Percentiles rank a stretch among this genome's conserved stretches.
Conservation (phyloP, 2,888 invertebrate species). For the Epinotia bilunana region DNA sequence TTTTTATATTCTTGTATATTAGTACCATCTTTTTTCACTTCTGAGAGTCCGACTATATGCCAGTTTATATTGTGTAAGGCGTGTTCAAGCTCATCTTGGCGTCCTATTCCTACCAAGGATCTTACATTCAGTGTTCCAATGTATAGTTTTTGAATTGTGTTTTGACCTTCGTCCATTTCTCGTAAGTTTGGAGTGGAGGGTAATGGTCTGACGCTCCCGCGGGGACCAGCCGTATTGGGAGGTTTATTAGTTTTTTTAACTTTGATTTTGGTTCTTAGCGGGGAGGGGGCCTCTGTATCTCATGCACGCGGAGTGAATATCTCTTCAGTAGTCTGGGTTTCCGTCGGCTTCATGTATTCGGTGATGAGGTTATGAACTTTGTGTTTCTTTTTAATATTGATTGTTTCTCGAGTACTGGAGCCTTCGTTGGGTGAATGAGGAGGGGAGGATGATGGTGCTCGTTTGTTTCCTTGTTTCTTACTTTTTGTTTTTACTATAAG, state of each 20-base stretch:
- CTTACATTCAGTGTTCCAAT: not conserved
- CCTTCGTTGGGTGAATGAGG: not conserved
- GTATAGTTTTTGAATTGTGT: not conserved
- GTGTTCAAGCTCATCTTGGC: not conserved
- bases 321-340: not conserved
- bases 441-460: not conserved
- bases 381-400: not conserved
- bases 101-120: conserved; percentile 4
- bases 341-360: conserved; percentile 1
- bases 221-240: not conserved
- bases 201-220: not conserved
- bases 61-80: not conserved
- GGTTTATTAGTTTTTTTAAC: not conserved
- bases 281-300: conserved; percentile 10
- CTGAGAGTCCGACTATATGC: not conserved
- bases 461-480: no score
- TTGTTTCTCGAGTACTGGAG: not conserved
- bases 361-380: not conserved
- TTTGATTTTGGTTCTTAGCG: not conserved
- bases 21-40: not conserved
- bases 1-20: not conserved
- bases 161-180: not conserved
- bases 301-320: not conserved
- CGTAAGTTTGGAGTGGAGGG: not conserved
- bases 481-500: no score